These are phyloP conservation scores for Agonopterix subpropinquella DNA, from an alignment of 2,888 invertebrate species.

Conservation along the genomic window DNA sequence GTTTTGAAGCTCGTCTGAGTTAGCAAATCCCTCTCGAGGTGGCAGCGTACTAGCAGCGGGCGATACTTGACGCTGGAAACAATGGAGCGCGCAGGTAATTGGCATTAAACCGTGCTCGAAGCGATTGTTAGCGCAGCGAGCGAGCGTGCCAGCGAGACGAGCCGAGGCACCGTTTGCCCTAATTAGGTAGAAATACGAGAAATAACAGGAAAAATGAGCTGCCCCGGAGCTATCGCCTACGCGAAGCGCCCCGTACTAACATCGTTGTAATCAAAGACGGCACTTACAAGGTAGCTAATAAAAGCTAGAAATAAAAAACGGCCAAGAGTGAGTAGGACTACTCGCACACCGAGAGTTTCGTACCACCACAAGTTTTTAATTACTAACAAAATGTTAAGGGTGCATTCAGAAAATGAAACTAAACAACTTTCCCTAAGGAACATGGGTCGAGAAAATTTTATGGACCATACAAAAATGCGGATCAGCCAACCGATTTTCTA, in stretches of 20 bases:
- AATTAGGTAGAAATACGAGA: constrained; percentile 56
- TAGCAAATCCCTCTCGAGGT: constrained; percentile 30
- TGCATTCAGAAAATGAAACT: too few species aligned
- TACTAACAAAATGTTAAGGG: too few species aligned
- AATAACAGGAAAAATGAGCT: constrained; percentile 26
- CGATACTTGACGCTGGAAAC: constrained; percentile 48
- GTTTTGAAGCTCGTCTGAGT: background rate
- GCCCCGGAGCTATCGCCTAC: constrained; percentile 10
- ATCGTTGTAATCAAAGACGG: background rate
- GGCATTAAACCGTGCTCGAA: constrained; percentile 53
- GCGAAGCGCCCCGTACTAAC: background rate
- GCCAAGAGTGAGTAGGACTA: too few species aligned
- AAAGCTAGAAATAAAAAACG: background rate
- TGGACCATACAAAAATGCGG: too few species aligned
- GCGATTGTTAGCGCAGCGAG: constrained; percentile 42
- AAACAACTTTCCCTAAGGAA: too few species aligned
- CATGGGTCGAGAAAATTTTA: too few species aligned
- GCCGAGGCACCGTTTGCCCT: constrained; percentile 26
- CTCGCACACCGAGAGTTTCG: too few species aligned
- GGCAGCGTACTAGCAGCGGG: constrained; percentile 12
- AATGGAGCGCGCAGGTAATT: constrained; percentile 55
- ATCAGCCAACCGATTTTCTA: too few species aligned
- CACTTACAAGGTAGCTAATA: background rate
- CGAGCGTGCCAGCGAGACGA: constrained; percentile 21
- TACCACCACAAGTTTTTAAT: too few species aligned